A percentile compares a stretch with the other conserved stretches of the same genome.
Evolutionary conservation across 2,797 vertebrate species (phyloP).

Genomic region (Chelonia mydas): DNA sequence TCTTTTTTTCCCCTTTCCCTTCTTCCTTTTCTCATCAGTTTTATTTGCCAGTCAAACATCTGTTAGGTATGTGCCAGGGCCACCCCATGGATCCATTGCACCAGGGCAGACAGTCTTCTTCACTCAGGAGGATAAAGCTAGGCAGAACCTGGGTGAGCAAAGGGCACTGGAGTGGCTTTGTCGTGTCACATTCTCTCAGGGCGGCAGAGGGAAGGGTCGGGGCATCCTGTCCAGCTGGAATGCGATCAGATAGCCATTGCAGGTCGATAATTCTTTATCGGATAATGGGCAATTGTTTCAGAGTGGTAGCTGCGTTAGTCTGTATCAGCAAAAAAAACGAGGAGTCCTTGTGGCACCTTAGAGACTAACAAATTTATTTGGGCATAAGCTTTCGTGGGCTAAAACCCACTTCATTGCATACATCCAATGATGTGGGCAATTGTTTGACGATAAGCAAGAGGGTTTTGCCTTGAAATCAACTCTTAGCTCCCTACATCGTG

Average conservation of each 20-base stretch:
- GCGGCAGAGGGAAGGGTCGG: background rate
- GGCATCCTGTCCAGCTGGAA: background rate
- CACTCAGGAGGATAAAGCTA: background rate
- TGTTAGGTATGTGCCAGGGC: rapidly evolving
- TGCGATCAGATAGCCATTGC: constrained; percentile 64
- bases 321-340: too few relatives aligned
- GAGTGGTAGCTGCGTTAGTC: too few relatives aligned
- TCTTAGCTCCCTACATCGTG: constrained; percentile 54
- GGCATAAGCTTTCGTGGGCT: too few relatives aligned
- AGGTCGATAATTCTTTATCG: constrained; percentile 66
- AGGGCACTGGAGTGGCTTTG: background rate
- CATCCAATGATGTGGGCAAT: constrained; percentile 47
- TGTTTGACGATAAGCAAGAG: constrained; percentile 62
- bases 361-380: too few relatives aligned
- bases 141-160: background rate
- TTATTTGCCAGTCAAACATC: background rate
- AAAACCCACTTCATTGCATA: too few relatives aligned
- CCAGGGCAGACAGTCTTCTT: background rate
- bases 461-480: constrained; percentile 47
- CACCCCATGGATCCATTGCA: too few relatives aligned
- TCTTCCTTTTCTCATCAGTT: background rate
- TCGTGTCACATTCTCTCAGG: background rate
- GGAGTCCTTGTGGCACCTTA: too few relatives aligned
- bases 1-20: background rate
- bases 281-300: constrained; percentile 73